Evolutionary conservation across 92 coral and sea anemone genomes (phyloP), one percentile per base, ranked within the genome.

Genomic region (Montipora capitata): DNA sequence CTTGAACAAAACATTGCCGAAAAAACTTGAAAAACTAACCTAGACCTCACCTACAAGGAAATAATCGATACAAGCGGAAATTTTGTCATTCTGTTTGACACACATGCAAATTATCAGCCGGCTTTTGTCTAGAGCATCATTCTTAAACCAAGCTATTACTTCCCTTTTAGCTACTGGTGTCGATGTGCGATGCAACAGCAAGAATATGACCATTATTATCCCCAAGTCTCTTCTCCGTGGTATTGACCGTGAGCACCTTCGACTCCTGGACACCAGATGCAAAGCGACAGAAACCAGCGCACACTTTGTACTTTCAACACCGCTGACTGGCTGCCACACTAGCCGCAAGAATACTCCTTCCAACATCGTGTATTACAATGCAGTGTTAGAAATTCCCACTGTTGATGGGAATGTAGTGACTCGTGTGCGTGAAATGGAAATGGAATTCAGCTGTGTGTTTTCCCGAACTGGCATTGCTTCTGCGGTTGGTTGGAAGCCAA

Each of bases 151-250:
- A 0, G 73, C 16, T 68, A 5, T 27, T 39, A n/a, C 27, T 10
- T n/a, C 17, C 11, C 0, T 49, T 62, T 18, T 67, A 94, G 96
- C 93, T 71, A 78, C 84, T 5, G 94, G 94, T 51, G 82, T 94
- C 12, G 86, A 86, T 58, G 72, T 94, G 18, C 68, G 79, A 13
- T 94, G 96, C 82, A 79, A 91, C 69, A 85, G 84, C 10, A 87
- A 94, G 42, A 78, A 91, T 76, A 94, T 94, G 77, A 81, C 94
- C 72, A 91, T 94, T 72, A 94, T 80, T 43, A 81, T 94, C 15
- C 96, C 96, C 27, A 94, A 94, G 78, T 94, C 83, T 83, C 92
- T 92, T 58, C 77, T 94, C 74, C 88, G 87, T 72, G 85, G 90
- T 76, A 83, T 87, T 54, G 88, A 87, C 51, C 94, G 96, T 39